phyloP scores from a whole-genome alignment of 1,140 invertebrate genomes.

The Zophobas morio region DNA sequence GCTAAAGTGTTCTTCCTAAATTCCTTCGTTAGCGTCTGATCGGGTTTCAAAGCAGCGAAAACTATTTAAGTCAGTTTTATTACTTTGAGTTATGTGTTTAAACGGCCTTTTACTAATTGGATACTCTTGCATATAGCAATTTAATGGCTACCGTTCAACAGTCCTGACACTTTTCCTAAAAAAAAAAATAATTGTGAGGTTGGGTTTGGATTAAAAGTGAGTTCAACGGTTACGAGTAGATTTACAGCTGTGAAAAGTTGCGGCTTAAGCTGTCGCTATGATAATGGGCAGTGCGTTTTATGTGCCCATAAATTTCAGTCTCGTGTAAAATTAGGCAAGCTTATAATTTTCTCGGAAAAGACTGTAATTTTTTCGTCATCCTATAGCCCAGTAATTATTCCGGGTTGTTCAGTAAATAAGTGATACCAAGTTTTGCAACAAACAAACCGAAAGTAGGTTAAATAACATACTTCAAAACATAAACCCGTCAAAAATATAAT shows the following conservation, averaged over 20 bases:
- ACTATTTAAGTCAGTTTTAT: neutral
- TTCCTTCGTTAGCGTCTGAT: neutral
- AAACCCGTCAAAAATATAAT: slow-evolving; percentile 40
- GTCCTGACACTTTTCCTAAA: neutral
- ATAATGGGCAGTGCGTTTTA: neutral
- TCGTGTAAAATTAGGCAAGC: slow-evolving; percentile 21
- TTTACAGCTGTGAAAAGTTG: neutral
- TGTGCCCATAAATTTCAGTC: neutral
- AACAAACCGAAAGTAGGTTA: slow-evolving; percentile 41
- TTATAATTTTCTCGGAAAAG: slow-evolving; percentile 33
- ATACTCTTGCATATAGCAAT: neutral
- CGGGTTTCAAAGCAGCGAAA: neutral
- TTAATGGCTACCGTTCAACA: neutral
- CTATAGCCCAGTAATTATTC: slow-evolving; percentile 8
- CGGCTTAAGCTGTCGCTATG: neutral
- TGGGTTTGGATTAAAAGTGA: too few relatives aligned
- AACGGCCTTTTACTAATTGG: neutral
- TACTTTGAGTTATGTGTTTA: neutral
- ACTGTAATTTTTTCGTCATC: slow-evolving; percentile 19
- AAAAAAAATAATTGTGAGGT: neutral
- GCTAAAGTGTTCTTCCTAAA: neutral
- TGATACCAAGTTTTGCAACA: slow-evolving; percentile 31
- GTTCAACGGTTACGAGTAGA: neutral
- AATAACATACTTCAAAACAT: slow-evolving; percentile 10
- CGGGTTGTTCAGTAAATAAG: slow-evolving; percentile 11